Evolutionary conservation across 2,888 invertebrate species (phyloP).

Genomic region (Thyatira batis): DNA sequence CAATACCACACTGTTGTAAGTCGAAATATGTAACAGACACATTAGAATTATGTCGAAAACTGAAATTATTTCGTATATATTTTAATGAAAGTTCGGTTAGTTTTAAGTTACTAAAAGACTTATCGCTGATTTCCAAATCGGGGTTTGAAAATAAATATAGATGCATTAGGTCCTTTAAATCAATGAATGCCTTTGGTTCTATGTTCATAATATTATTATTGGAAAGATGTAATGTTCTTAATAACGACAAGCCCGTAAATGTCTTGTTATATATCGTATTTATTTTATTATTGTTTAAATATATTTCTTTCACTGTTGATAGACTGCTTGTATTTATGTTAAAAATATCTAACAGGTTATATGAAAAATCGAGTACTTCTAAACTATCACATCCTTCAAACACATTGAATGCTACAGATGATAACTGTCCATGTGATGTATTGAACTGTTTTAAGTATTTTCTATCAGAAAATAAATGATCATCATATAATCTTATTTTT

Average conservation of each 20-base stretch:
- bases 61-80: conserved; percentile 14
- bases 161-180: conserved; percentile 11
- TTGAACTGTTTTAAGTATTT: conserved; percentile 13
- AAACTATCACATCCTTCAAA: conserved; percentile 18
- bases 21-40: conserved; percentile 14
- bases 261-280: conserved; percentile 15
- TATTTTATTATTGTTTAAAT: conserved; percentile 23
- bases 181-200: conserved; percentile 12
- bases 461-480: conserved; percentile 17
- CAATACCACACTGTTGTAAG: conserved; percentile 22
- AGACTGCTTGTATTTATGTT: conserved; percentile 19
- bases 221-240: conserved; percentile 19
- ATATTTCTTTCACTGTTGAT: conserved; percentile 16
- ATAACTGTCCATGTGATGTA: conserved; percentile 20
- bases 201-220: conserved; percentile 22
- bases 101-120: conserved; percentile 19
- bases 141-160: conserved; percentile 23
- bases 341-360: conserved; percentile 24
- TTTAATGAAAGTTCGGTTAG: conserved; percentile 18
- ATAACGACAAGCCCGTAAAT: conserved; percentile 15
- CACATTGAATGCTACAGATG: conserved; percentile 16
- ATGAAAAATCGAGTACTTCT: conserved; percentile 20
- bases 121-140: conserved; percentile 14
- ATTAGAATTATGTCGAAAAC: conserved; percentile 16
- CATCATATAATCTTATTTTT: conserved; percentile 9